A percentile compares a stretch with the other conserved stretches of the same genome.
Evolutionary conservation across 2,113 vertebrate species (phyloP).

Genomic region (Antigone vipio): DNA sequence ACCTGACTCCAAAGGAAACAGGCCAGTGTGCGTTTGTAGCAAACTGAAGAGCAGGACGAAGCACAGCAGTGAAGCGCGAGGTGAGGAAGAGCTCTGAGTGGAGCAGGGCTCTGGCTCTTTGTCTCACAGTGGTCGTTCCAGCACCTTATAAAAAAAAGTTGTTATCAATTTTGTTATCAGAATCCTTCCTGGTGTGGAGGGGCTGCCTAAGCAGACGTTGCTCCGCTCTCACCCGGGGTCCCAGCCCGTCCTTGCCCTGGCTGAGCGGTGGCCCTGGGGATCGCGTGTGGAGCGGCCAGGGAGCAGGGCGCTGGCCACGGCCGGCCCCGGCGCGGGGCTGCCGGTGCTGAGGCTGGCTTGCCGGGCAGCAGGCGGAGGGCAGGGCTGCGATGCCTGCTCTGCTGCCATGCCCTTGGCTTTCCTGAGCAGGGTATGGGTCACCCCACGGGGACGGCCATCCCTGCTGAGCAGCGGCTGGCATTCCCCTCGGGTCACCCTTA

Average conservation of each 20-base stretch:
- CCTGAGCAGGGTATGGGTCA: background rate
- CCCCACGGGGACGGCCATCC: rapidly evolving
- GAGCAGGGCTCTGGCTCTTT: rapidly evolving
- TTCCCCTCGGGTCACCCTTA: rapidly evolving
- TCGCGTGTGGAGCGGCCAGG: background rate
- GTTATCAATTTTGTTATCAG: too few species aligned
- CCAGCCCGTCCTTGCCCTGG: background rate
- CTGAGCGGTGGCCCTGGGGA: background rate
- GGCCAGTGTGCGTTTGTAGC: rapidly evolving
- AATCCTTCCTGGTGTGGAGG: background rate
- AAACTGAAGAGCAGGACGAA: background rate
- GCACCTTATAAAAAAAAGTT: too few species aligned
- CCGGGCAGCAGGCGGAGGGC: background rate
- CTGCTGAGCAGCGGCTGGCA: rapidly evolving
- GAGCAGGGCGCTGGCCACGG: too few species aligned
- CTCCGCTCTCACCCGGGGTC: background rate
- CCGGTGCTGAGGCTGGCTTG: background rate
- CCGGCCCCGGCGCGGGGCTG: background rate
- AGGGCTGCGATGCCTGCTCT: rapidly evolving
- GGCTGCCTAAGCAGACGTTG: rapidly evolving
- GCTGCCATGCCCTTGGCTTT: background rate
- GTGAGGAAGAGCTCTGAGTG: rapidly evolving
- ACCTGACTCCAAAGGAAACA: background rate
- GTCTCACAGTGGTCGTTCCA: background rate
- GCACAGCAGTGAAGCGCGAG: rapidly evolving